These are phyloP conservation scores for Apolygus lucorum DNA, from an alignment of 1,140 invertebrate genomes.

Conservation along the genomic window DNA sequence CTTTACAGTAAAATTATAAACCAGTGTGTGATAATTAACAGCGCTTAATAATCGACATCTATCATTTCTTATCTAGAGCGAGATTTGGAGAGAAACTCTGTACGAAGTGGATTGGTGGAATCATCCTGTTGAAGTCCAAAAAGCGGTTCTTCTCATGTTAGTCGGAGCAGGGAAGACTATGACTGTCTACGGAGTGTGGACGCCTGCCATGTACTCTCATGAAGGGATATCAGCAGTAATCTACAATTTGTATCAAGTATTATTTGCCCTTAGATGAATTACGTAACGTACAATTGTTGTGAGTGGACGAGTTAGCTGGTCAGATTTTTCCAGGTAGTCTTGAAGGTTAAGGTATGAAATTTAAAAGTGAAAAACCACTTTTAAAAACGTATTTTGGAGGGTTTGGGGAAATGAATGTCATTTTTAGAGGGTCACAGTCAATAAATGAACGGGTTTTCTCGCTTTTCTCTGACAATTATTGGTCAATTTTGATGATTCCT, in stretches of 20 bases:
- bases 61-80: too few species aligned
- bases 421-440: too few species aligned
- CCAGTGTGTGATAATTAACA: too few species aligned
- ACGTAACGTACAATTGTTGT: background rate
- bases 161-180: background rate
- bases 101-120: background rate
- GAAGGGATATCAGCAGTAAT: background rate
- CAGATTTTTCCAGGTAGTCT: background rate
- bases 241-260: background rate
- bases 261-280: background rate
- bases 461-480: too few species aligned
- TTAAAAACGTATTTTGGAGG: too few species aligned
- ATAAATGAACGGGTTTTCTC: too few species aligned
- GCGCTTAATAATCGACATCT: too few species aligned
- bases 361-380: background rate
- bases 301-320: background rate
- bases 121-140: background rate
- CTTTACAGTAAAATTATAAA: too few species aligned
- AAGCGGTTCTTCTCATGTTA: background rate
- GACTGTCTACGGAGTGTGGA: background rate
- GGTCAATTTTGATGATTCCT: too few species aligned
- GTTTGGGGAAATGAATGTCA: too few species aligned
- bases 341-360: too few species aligned
- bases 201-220: background rate
- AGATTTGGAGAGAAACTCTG: background rate